Conservation (phyloP, 1,140 invertebrate genomes). For the Lethocerus indicus region DNA sequence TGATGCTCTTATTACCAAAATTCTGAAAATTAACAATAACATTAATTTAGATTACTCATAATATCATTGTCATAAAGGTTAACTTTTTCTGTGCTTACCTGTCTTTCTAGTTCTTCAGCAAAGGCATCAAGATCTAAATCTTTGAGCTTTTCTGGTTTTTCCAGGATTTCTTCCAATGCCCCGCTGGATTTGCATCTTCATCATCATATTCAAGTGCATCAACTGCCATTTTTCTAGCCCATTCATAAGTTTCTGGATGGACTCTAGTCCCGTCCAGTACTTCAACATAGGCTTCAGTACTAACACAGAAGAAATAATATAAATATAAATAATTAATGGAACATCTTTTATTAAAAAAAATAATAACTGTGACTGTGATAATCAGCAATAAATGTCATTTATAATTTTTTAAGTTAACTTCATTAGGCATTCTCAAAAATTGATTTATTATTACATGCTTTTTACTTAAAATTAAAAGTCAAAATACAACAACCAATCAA, state of each 20-base stretch:
- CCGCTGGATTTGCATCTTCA: constrained; percentile 87
- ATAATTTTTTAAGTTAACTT: too few species aligned
- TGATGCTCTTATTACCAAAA: constrained; percentile 94
- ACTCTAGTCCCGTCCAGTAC: constrained; percentile 94
- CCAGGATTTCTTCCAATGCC: constrained; percentile 91
- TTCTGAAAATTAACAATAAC: constrained; percentile 30
- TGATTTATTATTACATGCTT: too few species aligned
- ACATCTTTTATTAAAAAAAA: neutral
- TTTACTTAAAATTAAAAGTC: too few species aligned
- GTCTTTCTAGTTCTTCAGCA: constrained; percentile 89
- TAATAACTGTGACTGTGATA: neutral
- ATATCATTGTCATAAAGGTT: neutral
- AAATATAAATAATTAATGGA: neutral
- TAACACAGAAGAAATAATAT: constrained; percentile 20
- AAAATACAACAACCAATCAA: too few species aligned
- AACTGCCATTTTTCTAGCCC: constrained; percentile 99
- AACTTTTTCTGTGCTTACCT: constrained; percentile 30
- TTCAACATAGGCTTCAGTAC: constrained; percentile 88
- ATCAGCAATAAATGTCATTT: too few species aligned
- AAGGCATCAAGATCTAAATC: constrained; percentile 98
- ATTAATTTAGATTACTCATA: neutral
- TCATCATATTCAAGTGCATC: constrained; percentile 96
- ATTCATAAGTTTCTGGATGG: constrained; percentile 98
- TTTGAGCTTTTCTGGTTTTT: constrained; percentile 85
- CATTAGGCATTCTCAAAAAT: too few species aligned